A percentile compares a stretch with the other conserved stretches of the same genome.
Evolutionary conservation across 2,888 invertebrate genomes (phyloP).

Genomic region (Epistrophe eligans): DNA sequence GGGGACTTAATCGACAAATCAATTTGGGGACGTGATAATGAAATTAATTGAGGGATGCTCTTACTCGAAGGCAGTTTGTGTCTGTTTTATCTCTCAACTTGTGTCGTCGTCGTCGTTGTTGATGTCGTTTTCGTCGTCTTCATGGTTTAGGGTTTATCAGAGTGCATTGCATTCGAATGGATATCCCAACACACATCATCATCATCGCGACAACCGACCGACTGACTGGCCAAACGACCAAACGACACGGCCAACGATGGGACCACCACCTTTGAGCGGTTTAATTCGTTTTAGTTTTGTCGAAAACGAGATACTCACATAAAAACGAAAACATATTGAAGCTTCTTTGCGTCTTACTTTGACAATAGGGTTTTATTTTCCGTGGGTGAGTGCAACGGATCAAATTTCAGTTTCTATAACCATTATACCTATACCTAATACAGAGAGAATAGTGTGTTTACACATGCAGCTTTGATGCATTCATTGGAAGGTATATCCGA

Average conservation of each 20-base stretch:
- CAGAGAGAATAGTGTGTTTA: neutral
- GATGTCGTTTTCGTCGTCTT: conserved; percentile 38
- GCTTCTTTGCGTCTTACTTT: conserved; percentile 60
- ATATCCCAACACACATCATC: conserved; percentile 49
- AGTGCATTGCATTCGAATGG: conserved; percentile 49
- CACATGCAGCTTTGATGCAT: conserved; percentile 17
- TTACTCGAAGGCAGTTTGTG: conserved; percentile 60
- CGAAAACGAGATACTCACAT: conserved; percentile 61
- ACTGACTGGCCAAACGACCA: too few relatives aligned
- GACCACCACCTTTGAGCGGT: conserved; percentile 72
- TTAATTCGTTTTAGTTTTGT: conserved; percentile 73
- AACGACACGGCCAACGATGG: conserved; percentile 14
- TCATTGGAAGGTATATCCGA: neutral
- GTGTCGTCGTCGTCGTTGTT: conserved; percentile 27
- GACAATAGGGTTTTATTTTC: conserved; percentile 72
- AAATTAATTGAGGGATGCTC: conserved; percentile 78
- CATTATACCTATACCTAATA: neutral
- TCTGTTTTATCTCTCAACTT: conserved; percentile 51
- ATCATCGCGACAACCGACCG: conserved; percentile 37
- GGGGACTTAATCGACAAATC: conserved; percentile 77
- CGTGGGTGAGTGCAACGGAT: conserved; percentile 72
- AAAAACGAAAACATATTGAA: conserved; percentile 71
- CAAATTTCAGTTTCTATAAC: conserved; percentile 56
- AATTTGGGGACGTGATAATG: conserved; percentile 78
- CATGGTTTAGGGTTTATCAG: conserved; percentile 74